These are phyloP conservation scores for Forbesichthys papilliferus DNA, from an alignment of 2,113 vertebrate genomes.

Conservation along the genomic window DNA sequence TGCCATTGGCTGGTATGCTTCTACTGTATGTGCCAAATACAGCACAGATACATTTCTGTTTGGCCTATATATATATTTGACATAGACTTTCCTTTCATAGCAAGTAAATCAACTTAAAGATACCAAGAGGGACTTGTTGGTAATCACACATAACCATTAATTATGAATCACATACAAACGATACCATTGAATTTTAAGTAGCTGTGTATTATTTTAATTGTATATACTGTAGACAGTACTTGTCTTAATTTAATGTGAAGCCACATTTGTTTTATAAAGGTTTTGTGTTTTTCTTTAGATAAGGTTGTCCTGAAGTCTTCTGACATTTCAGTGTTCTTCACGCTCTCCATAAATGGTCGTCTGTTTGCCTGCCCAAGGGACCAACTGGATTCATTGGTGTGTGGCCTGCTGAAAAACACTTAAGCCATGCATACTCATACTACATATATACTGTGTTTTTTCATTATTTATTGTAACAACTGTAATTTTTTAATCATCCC, in stretches of 20 bases:
- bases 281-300: slow-evolving; percentile 71
- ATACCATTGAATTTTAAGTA: neutral
- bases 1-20: slow-evolving; percentile 14
- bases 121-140: neutral
- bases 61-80: slow-evolving; percentile 16
- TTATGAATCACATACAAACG: neutral
- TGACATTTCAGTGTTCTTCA: slow-evolving; percentile 95
- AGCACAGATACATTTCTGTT: slow-evolving; percentile 16
- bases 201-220: neutral
- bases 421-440: neutral
- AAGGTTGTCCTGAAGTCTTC: slow-evolving; percentile 92
- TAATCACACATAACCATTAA: slow-evolving; percentile 12
- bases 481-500: neutral
- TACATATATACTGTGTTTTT: neutral
- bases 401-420: slow-evolving; percentile 49
- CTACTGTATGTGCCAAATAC: slow-evolving; percentile 20
- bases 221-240: no score
- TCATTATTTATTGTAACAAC: neutral
- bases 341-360: slow-evolving; percentile 90
- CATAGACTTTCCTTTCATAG: slow-evolving; percentile 12
- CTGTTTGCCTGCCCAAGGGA: slow-evolving; percentile 92
- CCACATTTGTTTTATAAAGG: no score
- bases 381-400: slow-evolving; percentile 93
- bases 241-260: no score
- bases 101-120: slow-evolving; percentile 9